phyloP scores from a whole-genome alignment of 2,888 invertebrate species.

The Drosophila longiperda region DNA sequence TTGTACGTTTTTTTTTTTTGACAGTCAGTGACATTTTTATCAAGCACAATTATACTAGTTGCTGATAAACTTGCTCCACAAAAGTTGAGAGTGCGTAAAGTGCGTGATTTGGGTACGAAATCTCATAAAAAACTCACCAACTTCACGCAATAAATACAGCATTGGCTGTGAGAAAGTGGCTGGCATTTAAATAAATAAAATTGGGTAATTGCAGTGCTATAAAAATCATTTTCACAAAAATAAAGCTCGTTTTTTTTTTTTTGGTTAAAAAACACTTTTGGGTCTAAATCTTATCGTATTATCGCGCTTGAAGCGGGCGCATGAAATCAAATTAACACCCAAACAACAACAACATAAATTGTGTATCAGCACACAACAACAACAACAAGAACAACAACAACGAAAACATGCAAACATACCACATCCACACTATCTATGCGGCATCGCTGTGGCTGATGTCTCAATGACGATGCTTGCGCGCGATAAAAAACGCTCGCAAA shows the following conservation, averaged over 20 bases:
- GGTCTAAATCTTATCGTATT: slow-evolving; percentile 70
- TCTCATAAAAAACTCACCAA: slow-evolving; percentile 61
- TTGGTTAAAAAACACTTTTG: slow-evolving; percentile 13
- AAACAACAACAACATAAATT: slow-evolving; percentile 21
- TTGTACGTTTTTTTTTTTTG: neutral
- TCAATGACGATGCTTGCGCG: slow-evolving; percentile 56
- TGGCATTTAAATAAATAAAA: slow-evolving; percentile 19
- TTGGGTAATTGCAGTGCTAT: slow-evolving; percentile 49
- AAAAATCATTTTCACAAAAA: slow-evolving; percentile 57
- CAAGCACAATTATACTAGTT: slow-evolving; percentile 7
- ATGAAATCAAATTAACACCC: slow-evolving; percentile 78
- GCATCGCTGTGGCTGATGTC: slow-evolving; percentile 63
- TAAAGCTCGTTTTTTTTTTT: neutral
- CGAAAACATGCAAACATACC: slow-evolving; percentile 1
- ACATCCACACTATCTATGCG: slow-evolving; percentile 53
- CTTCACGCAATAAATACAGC: slow-evolving; percentile 46
- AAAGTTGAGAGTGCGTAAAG: slow-evolving; percentile 25
- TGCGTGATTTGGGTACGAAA: slow-evolving; percentile 49
- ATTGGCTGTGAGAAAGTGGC: slow-evolving; percentile 49
- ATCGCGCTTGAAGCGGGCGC: slow-evolving; percentile 50
- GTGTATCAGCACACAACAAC: slow-evolving; percentile 1
- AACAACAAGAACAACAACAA: slow-evolving; percentile 20
- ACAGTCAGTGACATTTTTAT: slow-evolving; percentile 11
- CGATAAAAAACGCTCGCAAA: slow-evolving; percentile 61
- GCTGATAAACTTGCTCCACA: slow-evolving; percentile 35